A percentile compares a stretch with the other conserved stretches of the same genome.
Conservation (phyloP, 2,797 vertebrate species). For the Phoebastria nigripes region DNA sequence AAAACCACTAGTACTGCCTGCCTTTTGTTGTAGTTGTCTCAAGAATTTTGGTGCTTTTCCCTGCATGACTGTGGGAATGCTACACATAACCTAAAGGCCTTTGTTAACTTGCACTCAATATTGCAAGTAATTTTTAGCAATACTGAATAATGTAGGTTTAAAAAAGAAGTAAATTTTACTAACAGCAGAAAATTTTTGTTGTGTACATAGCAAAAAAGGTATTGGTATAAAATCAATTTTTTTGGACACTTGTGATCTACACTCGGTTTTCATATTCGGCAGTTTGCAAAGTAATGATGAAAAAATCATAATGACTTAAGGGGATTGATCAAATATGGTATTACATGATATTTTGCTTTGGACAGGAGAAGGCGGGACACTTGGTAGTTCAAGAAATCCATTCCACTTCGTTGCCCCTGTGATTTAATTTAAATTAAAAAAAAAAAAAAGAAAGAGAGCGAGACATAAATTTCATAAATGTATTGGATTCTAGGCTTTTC, state of each 20-base stretch:
- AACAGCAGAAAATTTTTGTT: neutral
- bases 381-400: neutral
- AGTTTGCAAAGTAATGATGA: neutral
- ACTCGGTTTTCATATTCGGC: neutral
- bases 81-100: neutral
- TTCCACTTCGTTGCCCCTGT: neutral
- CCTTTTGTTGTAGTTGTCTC: neutral
- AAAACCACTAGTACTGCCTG: neutral
- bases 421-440: neutral
- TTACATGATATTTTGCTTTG: neutral
- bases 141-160: neutral
- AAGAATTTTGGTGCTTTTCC: neutral
- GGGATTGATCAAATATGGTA: neutral
- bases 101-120: neutral
- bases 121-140: neutral
- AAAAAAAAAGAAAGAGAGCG: too few relatives aligned
- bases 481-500: neutral
- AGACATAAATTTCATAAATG: neutral
- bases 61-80: neutral
- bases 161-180: neutral
- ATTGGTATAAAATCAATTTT: neutral
- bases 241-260: neutral
- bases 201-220: neutral
- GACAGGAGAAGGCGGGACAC: neutral
- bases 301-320: neutral